phyloP scores from a whole-genome alignment of 2,797 vertebrate genomes.

The Spinibarbus caldwelli region DNA sequence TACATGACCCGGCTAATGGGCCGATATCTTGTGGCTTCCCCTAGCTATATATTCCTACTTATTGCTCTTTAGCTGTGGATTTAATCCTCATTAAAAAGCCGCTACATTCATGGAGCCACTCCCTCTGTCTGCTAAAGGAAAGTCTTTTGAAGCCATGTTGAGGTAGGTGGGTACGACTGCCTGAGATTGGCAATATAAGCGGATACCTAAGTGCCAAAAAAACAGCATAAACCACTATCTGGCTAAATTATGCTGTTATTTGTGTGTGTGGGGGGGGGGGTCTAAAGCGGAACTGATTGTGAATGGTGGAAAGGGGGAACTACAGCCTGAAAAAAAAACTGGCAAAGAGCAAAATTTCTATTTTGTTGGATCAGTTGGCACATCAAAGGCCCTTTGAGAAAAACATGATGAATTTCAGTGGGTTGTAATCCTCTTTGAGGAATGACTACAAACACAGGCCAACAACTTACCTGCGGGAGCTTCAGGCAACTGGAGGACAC shows the following conservation, averaged over 20 bases:
- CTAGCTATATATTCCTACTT: conserved; percentile 21
- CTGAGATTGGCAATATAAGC: conserved; percentile 10
- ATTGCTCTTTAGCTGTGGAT: conserved; percentile 27
- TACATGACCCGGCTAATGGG: conserved; percentile 46
- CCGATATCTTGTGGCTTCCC: conserved; percentile 11
- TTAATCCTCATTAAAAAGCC: conserved; percentile 47
- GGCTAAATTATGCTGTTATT: no score
- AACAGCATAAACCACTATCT: background rate
- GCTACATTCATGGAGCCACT: conserved; percentile 4
- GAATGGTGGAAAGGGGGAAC: background rate
- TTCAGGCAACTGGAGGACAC: conserved; percentile 84
- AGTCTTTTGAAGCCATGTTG: background rate
- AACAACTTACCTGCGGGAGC: conserved; percentile 78
- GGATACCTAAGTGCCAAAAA: background rate
- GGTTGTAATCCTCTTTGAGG: conserved; percentile 19
- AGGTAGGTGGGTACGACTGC: background rate
- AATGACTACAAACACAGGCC: background rate
- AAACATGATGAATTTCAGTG: conserved; percentile 1
- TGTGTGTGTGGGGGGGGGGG: no score
- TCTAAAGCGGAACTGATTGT: background rate
- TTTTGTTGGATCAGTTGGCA: conserved; percentile 2
- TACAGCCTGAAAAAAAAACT: background rate
- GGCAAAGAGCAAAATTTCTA: background rate
- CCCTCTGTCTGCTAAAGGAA: background rate
- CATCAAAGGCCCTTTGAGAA: background rate